Conservation (phyloP, 2,888 invertebrate species). For the Macropis europaea region DNA sequence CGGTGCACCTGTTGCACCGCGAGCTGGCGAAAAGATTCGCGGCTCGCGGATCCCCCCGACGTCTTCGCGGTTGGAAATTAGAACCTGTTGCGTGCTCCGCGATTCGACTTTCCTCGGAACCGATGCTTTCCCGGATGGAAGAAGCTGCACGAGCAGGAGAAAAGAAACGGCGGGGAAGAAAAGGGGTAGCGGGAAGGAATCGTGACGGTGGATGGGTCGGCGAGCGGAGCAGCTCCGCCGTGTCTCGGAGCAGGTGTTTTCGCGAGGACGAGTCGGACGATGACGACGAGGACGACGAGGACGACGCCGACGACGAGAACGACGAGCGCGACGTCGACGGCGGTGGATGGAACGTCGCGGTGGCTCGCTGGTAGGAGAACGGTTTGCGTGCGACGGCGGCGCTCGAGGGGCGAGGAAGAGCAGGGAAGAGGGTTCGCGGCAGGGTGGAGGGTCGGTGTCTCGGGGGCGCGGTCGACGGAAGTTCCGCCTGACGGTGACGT, state of each 20-base stretch:
- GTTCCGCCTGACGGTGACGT: slow-evolving; percentile 77
- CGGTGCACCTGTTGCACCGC: slow-evolving; percentile 68
- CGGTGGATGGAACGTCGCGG: no score
- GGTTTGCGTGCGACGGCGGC: not conserved
- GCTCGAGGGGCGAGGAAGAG: slow-evolving; percentile 34
- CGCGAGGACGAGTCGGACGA: no score
- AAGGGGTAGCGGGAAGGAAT: not conserved
- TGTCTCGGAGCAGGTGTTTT: slow-evolving; percentile 4
- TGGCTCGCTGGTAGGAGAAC: no score
- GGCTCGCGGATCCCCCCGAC: slow-evolving; percentile 10
- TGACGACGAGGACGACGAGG: no score
- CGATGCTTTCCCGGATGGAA: not conserved
- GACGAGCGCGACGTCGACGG: not conserved
- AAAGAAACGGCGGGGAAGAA: not conserved
- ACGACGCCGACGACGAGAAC: no score
- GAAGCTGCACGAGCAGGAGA: not conserved
- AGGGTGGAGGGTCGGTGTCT: slow-evolving; percentile 68
- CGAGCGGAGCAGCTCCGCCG: not conserved
- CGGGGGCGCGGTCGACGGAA: slow-evolving; percentile 71
- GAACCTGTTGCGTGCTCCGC: slow-evolving; percentile 64
- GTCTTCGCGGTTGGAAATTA: slow-evolving; percentile 36
- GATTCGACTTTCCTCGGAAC: no score
- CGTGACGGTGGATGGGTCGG: no score
- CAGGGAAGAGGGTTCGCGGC: slow-evolving; percentile 78
- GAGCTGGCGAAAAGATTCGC: slow-evolving; percentile 36